A percentile compares a stretch with the other conserved stretches of the same genome.
Evolutionary conservation across 1,140 invertebrate genomes (phyloP).

Genomic region (Laupala kohalensis): DNA sequence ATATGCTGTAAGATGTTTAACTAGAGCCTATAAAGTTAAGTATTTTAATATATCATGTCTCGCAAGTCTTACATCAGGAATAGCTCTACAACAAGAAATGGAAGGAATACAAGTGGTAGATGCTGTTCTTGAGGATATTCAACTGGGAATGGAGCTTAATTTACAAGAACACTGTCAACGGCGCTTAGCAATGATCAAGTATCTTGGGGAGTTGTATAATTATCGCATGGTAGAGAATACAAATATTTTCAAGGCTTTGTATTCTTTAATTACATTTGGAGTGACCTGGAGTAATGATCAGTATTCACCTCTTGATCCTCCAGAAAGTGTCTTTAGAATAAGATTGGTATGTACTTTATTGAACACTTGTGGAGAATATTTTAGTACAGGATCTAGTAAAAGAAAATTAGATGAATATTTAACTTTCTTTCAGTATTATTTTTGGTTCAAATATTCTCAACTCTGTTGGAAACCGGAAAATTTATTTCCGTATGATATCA

Average conservation of each 20-base stretch:
- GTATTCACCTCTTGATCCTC: conserved; percentile 66
- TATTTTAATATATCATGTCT: conserved; percentile 67
- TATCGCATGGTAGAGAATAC: conserved; percentile 85
- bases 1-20: conserved; percentile 78
- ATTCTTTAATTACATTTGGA: conserved; percentile 87
- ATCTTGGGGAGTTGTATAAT: conserved; percentile 89
- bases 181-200: conserved; percentile 83
- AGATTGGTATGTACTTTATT: conserved; percentile 74
- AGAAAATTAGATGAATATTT: conserved; percentile 1
- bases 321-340: conserved; percentile 80
- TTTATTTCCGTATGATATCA: conserved; percentile 71
- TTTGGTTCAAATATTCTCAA: conserved; percentile 73
- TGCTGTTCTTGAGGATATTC: conserved; percentile 86
- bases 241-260: conserved; percentile 61
- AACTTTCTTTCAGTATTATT: conserved; percentile 57
- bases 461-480: conserved; percentile 51
- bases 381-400: conserved; percentile 37
- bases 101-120: conserved; percentile 66
- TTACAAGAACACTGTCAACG: conserved; percentile 84
- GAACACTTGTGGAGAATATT: conserved; percentile 89
- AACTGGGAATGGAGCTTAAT: conserved; percentile 86
- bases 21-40: conserved; percentile 73
- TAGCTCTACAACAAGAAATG: conserved; percentile 34
- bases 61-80: conserved; percentile 46
- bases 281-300: conserved; percentile 53